A percentile compares a stretch with the other conserved stretches of the same genome.
phyloP scores from a whole-genome alignment of 2,888 invertebrate genomes.

The Philereme transversata region DNA sequence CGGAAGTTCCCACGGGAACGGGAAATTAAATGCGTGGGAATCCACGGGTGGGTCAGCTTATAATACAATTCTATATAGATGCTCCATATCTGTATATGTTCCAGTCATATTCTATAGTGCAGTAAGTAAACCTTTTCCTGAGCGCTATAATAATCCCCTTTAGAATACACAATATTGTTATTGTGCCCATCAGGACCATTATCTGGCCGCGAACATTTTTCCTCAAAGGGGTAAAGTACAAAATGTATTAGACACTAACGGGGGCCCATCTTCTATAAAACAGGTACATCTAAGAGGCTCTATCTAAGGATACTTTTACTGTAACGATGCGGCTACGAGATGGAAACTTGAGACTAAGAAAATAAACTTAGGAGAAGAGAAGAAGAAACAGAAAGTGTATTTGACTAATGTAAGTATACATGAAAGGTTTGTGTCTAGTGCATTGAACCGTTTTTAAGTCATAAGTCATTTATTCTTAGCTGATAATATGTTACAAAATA shows the following conservation, averaged over 20 bases:
- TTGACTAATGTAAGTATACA: too few species aligned
- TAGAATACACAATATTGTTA: conserved; percentile 25
- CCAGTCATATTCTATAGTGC: not conserved
- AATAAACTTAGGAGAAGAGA: too few species aligned
- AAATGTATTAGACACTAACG: conserved; percentile 41
- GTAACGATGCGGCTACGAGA: not conserved
- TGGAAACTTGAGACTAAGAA: too few species aligned
- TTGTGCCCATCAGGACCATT: conserved; percentile 30
- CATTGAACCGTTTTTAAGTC: too few species aligned
- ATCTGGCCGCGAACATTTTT: conserved; percentile 37
- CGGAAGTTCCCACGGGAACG: too few species aligned
- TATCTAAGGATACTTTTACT: not conserved
- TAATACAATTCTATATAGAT: too few species aligned
- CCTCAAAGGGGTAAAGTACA: conserved; percentile 36
- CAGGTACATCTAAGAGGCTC: conserved; percentile 27
- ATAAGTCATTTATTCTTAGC: too few species aligned
- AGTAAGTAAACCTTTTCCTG: conserved; percentile 3
- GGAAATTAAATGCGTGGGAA: too few species aligned
- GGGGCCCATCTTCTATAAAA: conserved; percentile 33
- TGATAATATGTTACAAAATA: too few species aligned
- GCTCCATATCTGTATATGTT: not conserved
- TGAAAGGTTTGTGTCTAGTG: too few species aligned
- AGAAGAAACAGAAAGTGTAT: too few species aligned
- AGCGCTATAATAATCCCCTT: conserved; percentile 11
- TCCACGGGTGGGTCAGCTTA: too few species aligned